Percentiles rank a stretch among this genome's conserved stretches.
These are phyloP conservation scores for Argyrosomus japonicus DNA, from an alignment of 2,113 vertebrate species.

Conservation along the genomic window DNA sequence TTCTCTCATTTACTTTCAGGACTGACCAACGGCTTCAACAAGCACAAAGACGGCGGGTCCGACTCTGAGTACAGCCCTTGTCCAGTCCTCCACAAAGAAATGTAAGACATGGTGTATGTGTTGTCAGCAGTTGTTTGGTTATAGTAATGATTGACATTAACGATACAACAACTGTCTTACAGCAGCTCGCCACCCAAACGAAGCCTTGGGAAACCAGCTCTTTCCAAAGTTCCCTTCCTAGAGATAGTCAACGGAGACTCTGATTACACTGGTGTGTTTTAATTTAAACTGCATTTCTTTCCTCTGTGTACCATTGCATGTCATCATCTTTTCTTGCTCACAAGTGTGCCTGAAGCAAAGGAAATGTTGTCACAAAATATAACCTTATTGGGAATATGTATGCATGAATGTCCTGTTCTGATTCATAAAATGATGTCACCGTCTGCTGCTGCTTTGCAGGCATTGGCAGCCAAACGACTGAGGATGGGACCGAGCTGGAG, in stretches of 20 bases:
- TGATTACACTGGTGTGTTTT: conserved; percentile 84
- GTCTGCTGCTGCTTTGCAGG: conserved; percentile 74
- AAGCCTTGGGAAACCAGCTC: conserved; percentile 95
- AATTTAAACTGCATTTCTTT: neutral
- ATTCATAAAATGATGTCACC: neutral
- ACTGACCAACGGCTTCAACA: conserved; percentile 91
- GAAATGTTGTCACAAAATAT: neutral
- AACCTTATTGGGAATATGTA: neutral
- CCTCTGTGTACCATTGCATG: neutral
- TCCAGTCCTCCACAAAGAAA: conserved; percentile 86
- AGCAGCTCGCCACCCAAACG: conserved; percentile 90
- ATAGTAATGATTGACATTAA: conserved; percentile 12
- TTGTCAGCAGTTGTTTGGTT: neutral
- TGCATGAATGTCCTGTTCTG: neutral
- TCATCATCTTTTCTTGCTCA: neutral
- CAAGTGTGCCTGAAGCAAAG: neutral
- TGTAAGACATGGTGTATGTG: conserved; percentile 78
- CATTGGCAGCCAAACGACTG: conserved; percentile 86
- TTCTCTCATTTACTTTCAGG: conserved; percentile 79
- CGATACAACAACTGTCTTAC: conserved; percentile 10
- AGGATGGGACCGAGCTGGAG: conserved; percentile 90
- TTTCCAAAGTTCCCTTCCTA: conserved; percentile 92
- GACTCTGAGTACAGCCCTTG: conserved; percentile 89
- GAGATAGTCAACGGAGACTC: conserved; percentile 92
- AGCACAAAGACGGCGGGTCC: conserved; percentile 86